Evolutionary conservation across 2,113 vertebrate species (phyloP), one percentile per base, ranked within the genome.

Genomic region (Gavia stellata): DNA sequence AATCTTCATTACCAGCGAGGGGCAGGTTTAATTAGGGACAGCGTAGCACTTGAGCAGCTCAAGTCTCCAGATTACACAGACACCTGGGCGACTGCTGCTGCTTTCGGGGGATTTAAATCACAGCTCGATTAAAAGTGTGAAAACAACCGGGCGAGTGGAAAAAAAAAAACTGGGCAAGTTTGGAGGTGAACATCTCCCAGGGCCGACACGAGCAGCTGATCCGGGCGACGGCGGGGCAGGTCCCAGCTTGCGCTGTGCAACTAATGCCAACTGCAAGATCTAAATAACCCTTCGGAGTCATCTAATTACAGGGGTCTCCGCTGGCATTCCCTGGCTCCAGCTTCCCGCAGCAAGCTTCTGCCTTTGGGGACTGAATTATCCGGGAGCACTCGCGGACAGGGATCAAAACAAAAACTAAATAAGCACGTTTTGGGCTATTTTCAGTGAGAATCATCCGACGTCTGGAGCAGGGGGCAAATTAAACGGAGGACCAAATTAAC

Each of bases 381-480:
- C 12, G 0, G 56, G 40, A 92, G 53, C 44, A 5, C 53, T 90
- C 1, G 3, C 4, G 4, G 92, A 42, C 61, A 2, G 81, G 58
- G 85, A 94, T 93, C 90, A 95, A 96, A 95, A 71, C 28, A 8
- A 31, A 47, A 92, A 94, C 85, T 12, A 93, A 93, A 59, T 8
- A 56, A 92, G 88, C 86, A 38, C 2, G 5, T 88, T 96, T 94
- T 36, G 67, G 92, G 87, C 55, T 94, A 44, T 74, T 96, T 83
- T 83, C 94, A 78, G 75, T 6, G 28, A 40, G 63, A 86, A 59
- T 28, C 77, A 33, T n/a, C 77, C 4, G 0, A 49, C 1, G 3
- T 61, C 89, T 95, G 87, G 92, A 95, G 90, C 92, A 59, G 50
- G 86, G 94, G 77, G 79, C 79, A 70, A 95, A 97, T 95, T 88